Base-by-base conservation (phyloP, 2,113 vertebrate genomes). In the Puffinus mauretanicus region DNA sequence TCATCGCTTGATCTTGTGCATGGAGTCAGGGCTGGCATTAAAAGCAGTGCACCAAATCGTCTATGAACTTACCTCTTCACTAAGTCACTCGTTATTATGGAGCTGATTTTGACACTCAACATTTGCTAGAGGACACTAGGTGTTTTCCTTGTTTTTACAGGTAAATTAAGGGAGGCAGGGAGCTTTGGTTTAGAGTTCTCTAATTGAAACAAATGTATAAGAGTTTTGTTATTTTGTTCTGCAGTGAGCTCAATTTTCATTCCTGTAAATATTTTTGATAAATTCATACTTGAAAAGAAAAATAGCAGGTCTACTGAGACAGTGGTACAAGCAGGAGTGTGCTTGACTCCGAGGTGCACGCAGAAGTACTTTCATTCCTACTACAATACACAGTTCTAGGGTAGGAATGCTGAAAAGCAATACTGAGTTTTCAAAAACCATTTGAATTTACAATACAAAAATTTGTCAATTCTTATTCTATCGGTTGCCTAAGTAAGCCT, bases 131-230 rank as follows among this genome's bases (percentile, higher is more conserved):
- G 62, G 30, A 51, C 24, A 4, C 5, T 38, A 25, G 12, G 6
- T 21, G 3, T 75, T 71, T 55, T n/a, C 62, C 92, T 42, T 42
- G 12, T 6, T 36, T 58, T 58, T 86, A 34, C 57, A 52, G 44
- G 29, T 60, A 67, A 66, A 84, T 81, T 17, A 60, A 70, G 7
- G 6, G 8, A 34, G 1, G 0, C 0, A 0, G 9, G 16, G 46
- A 88, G 36, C 18, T 93, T 69, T 20, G 8, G 6, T 60, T 94
- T 49, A 13, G 9, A 72, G 40, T 29, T 87, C 36, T 69, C n/a
- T 81, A 44, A 18, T 4, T 71, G 9, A 69, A 93, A 60, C 10
- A 69, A 38, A 36, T 38, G 26, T 16, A 2, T 65, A 5, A 7
- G 77, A 65, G 7, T 42, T 36, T 46, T 12, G 9, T 47, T 70